Conservation (phyloP, 2,113 vertebrate species). For the Cololabis saira region DNA sequence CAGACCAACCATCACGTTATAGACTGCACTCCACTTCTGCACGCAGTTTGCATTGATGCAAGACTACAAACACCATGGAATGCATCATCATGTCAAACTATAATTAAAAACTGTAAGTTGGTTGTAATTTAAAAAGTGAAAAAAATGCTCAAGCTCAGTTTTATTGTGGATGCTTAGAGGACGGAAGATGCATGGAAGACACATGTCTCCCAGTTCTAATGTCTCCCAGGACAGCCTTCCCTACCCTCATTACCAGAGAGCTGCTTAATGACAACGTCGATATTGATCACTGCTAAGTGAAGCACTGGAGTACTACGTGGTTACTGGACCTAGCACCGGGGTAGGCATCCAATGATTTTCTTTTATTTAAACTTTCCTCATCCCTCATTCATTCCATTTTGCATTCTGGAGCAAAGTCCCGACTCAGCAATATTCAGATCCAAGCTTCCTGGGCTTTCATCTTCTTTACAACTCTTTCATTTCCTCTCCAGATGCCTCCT, state of each 20-base stretch:
- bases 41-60: slow-evolving; percentile 20
- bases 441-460: slow-evolving; percentile 47
- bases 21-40: slow-evolving; percentile 44
- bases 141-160: slow-evolving; percentile 27
- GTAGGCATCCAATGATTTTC: slow-evolving; percentile 63
- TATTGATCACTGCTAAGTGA: slow-evolving; percentile 75
- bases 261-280: slow-evolving; percentile 77
- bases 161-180: slow-evolving; percentile 34
- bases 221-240: slow-evolving; percentile 58
- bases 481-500: slow-evolving; percentile 45
- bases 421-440: slow-evolving; percentile 60
- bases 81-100: slow-evolving; percentile 28
- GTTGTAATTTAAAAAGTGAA: slow-evolving; percentile 45
- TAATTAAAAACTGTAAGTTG: slow-evolving; percentile 31
- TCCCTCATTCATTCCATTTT: slow-evolving; percentile 59
- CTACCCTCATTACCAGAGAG: slow-evolving; percentile 73
- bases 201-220: slow-evolving; percentile 59
- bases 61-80: slow-evolving; percentile 13
- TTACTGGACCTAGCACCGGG: slow-evolving; percentile 56
- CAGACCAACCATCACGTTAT: slow-evolving; percentile 35
- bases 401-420: slow-evolving; percentile 44
- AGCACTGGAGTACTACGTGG: slow-evolving; percentile 56
- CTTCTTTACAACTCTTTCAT: slow-evolving; percentile 50
- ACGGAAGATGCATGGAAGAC: slow-evolving; percentile 49
- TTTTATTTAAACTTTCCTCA: slow-evolving; percentile 57